Evolutionary conservation across 2,888 invertebrate genomes (phyloP).

Genomic region (Beris chalybata): DNA sequence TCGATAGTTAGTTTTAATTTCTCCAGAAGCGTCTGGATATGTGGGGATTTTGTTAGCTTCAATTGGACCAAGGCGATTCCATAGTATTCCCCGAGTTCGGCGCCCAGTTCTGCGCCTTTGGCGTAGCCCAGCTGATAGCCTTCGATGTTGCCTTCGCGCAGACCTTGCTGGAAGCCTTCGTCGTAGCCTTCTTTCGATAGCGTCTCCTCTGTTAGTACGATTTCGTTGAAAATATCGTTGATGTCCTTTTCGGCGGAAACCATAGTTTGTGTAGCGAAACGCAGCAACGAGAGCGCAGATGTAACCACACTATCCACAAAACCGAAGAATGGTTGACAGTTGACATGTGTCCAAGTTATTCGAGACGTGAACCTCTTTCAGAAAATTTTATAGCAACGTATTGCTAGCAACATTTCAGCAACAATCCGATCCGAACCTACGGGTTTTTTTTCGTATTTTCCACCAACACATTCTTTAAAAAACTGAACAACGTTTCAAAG

Average conservation of each 20-base stretch:
- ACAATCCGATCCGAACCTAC: too few relatives aligned
- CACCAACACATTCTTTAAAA: too few relatives aligned
- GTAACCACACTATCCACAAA: neutral
- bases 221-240: constrained; percentile 73
- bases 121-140: constrained; percentile 74
- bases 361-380: too few relatives aligned
- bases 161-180: constrained; percentile 69
- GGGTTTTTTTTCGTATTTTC: too few relatives aligned
- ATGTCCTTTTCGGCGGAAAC: constrained; percentile 62
- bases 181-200: constrained; percentile 65
- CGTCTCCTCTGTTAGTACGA: constrained; percentile 70
- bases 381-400: too few relatives aligned
- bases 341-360: too few relatives aligned
- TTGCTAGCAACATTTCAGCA: too few relatives aligned
- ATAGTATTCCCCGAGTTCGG: constrained; percentile 75
- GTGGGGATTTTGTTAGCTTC: constrained; percentile 57
- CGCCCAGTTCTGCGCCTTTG: constrained; percentile 73
- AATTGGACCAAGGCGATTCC: constrained; percentile 63
- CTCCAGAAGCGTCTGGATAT: constrained; percentile 59
- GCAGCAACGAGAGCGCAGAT: neutral
- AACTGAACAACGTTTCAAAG: too few relatives aligned
- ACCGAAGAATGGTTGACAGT: neutral
- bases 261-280: constrained; percentile 23
- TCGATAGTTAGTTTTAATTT: constrained; percentile 64
- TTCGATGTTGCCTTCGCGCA: constrained; percentile 63